phyloP scores from a whole-genome alignment of 2,113 vertebrate species.

The Otocyon megalotis region DNA sequence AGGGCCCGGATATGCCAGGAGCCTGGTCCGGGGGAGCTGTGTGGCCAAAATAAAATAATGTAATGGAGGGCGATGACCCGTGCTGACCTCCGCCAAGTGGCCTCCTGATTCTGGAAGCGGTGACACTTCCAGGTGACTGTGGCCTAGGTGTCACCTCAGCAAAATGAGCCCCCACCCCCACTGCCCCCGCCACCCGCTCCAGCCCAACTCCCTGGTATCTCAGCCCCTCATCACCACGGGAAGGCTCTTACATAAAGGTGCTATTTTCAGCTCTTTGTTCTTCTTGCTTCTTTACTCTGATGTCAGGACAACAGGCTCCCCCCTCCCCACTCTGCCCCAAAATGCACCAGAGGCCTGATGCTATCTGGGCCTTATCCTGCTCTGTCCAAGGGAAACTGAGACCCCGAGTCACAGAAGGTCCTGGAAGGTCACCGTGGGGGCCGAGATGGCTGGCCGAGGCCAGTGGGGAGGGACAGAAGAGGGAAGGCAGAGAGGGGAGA shows the following conservation, averaged over 20 bases:
- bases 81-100: not conserved
- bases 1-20: not conserved
- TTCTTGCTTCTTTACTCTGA: not conserved
- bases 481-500: not conserved
- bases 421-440: not conserved
- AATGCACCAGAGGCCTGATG: not conserved
- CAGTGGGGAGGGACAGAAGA: not conserved
- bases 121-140: not conserved
- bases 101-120: not conserved
- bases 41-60: not conserved
- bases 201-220: not conserved
- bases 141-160: not conserved
- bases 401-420: not conserved
- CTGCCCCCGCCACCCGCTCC: not conserved
- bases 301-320: not conserved
- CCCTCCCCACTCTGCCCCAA: not conserved
- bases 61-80: accelerated
- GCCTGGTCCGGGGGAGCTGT: not conserved
- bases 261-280: slow-evolving; percentile 59
- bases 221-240: not conserved
- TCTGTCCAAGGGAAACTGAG: not conserved
- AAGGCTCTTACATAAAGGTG: slow-evolving; percentile 44
- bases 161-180: not conserved
- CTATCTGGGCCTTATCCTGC: too few species aligned
- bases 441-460: not conserved